phyloP scores from a whole-genome alignment of 2,797 vertebrate species.

The Gobio occitaniae region DNA sequence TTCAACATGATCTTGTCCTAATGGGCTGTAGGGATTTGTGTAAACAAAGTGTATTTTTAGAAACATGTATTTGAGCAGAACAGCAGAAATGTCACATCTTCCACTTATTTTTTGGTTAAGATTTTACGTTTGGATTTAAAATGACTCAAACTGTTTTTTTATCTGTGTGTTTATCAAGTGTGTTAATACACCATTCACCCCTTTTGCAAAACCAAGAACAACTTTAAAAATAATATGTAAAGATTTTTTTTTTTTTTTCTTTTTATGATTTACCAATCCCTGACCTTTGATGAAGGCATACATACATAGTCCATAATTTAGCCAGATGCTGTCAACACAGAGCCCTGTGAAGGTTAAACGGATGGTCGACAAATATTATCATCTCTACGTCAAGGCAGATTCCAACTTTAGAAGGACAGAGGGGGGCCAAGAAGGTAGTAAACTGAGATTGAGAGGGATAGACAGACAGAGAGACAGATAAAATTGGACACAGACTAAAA shows the following conservation, averaged over 20 bases:
- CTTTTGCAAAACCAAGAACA: neutral
- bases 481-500: conserved; percentile 36
- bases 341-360: conserved; percentile 20
- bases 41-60: conserved; percentile 16
- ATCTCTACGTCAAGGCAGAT: conserved; percentile 36
- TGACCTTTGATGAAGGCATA: neutral
- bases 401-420: conserved; percentile 40
- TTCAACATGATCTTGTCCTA: conserved; percentile 1
- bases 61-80: neutral
- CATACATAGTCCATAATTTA: conserved; percentile 1
- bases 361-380: conserved; percentile 45
- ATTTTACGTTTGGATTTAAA: neutral
- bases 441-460: conserved; percentile 23
- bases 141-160: neutral
- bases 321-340: conserved; percentile 20
- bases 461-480: conserved; percentile 32
- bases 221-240: neutral
- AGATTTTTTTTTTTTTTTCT: too few relatives aligned
- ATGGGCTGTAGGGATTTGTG: neutral
- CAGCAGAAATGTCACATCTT: neutral
- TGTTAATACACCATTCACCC: neutral
- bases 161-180: neutral
- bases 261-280: conserved; percentile 10
- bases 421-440: conserved; percentile 38
- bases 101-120: neutral